Base-by-base conservation (phyloP, 2,113 vertebrate species). In the Acanthochromis polyacanthus region DNA sequence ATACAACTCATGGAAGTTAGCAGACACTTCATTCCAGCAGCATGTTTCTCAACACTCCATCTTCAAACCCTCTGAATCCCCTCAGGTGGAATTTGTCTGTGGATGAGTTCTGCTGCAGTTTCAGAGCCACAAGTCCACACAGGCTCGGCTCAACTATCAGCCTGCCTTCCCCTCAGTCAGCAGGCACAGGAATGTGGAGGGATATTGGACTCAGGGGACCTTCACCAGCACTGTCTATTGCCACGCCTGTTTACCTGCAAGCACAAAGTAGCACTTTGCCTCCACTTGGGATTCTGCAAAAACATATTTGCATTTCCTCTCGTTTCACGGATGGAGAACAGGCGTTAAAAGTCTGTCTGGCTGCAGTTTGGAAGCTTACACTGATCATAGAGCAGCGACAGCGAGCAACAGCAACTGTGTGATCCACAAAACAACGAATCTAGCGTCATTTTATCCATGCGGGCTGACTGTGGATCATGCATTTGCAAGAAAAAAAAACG, bases 241-340 rank as follows among this genome's bases (percentile, higher is more conserved):
- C 77, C 83, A 84, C 86, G 71, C 89, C 87, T 77, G 80, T 82
- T 62, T 70, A 89, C 87, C 87, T 88, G 87, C 38, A 71, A 14
- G n/a, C 15, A 43, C 69, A 56, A 25, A 76, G 30, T 9, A 64
- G 40, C 63, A 71, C 67, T 70, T 40, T 59, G 38, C 59, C 23
- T 67, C 62, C 51, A 38, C 43, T 46, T 10, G 57, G 19, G 30
- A 51, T 4, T 46, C 20, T 38, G 52, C 28, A 65, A 50, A 62
- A 25, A 76, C 32, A 25, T 11, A 40, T 5, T 19, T n/a, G n/a
- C 32, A 48, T 23, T 36, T 67, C 19, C 17, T 43, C n/a, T 60
- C 55, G 43, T 5, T 55, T 38, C 22, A 23, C 12, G 23, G 22
- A 55, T 23, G 5, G 20, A 12, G 25, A 59, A 15, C 45, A 59